These are phyloP conservation scores for Lepidocolaptes lacrymiger DNA, from an alignment of 2,797 vertebrate genomes.

Conservation along the genomic window DNA sequence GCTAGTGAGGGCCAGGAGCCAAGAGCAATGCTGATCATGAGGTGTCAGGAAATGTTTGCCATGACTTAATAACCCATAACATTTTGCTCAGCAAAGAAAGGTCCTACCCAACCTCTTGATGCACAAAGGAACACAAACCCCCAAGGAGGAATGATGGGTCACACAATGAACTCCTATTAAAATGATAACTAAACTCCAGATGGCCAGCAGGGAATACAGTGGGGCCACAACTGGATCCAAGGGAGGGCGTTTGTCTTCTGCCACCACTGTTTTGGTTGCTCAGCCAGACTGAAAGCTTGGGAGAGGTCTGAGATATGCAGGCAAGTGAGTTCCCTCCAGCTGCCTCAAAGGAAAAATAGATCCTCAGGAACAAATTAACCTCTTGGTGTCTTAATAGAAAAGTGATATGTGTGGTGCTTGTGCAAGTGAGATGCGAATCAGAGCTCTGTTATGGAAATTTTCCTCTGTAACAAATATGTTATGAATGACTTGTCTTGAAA, in stretches of 20 bases:
- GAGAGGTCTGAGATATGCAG: not conserved
- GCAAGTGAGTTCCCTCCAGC: not conserved
- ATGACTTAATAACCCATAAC: slow-evolving; percentile 49
- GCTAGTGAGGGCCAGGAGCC: slow-evolving; percentile 23
- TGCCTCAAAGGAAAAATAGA: not conserved
- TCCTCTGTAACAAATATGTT: slow-evolving; percentile 68
- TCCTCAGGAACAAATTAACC: not conserved
- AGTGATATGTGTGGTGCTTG: not conserved
- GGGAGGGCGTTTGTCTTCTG: not conserved
- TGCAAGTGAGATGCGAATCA: not conserved
- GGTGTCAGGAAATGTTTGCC: slow-evolving; percentile 60
- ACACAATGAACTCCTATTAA: not conserved
- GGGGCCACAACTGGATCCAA: not conserved
- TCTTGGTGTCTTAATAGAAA: not conserved
- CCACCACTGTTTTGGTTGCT: not conserved
- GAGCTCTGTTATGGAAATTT: slow-evolving; percentile 66
- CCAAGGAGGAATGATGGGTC: not conserved
- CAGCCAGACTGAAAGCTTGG: not conserved
- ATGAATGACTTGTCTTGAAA: slow-evolving; percentile 71
- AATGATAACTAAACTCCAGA: not conserved
- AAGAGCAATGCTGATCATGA: not conserved
- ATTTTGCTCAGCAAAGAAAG: not conserved
- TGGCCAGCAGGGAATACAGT: not conserved
- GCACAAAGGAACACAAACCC: not conserved
- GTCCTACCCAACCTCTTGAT: not conserved